Evolutionary conservation across 2,888 invertebrate genomes (phyloP).

Genomic region (Agonum fuliginosum): DNA sequence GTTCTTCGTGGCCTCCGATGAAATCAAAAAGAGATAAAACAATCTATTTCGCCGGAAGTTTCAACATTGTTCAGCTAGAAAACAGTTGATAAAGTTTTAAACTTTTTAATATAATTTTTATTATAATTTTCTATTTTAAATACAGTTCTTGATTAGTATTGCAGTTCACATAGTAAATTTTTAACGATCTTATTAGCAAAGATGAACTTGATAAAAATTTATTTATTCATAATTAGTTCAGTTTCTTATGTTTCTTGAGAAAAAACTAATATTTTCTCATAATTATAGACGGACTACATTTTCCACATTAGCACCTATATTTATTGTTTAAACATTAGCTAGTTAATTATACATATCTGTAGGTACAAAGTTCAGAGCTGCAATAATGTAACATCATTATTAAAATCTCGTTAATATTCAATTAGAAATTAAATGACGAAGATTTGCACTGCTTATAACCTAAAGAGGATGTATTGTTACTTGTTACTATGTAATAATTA

Average conservation of each 20-base stretch:
- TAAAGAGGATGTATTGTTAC: too few species aligned
- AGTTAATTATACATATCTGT: background rate
- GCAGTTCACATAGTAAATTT: constrained; percentile 22
- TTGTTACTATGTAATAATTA: too few species aligned
- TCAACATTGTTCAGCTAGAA: constrained; percentile 17
- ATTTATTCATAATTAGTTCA: constrained; percentile 25
- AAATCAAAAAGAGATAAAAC: constrained; percentile 14
- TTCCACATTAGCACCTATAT: constrained; percentile 17
- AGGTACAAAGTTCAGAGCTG: background rate
- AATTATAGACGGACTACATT: constrained; percentile 7
- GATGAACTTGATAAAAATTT: constrained; percentile 35
- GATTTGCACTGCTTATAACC: too few species aligned
- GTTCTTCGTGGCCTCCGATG: constrained; percentile 1
- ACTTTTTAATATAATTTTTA: constrained; percentile 9
- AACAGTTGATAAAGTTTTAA: constrained; percentile 31
- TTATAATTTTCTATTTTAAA: too few species aligned
- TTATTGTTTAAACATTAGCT: background rate
- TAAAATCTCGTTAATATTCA: constrained; percentile 2
- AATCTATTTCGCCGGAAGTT: constrained; percentile 19
- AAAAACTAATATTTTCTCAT: constrained; percentile 16
- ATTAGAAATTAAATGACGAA: too few species aligned
- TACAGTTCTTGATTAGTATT: too few species aligned
- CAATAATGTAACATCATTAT: too few species aligned
- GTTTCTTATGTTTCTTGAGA: constrained; percentile 29
- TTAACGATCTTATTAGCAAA: constrained; percentile 14